Percentiles rank a stretch among this genome's conserved stretches.
phyloP scores from a whole-genome alignment of 2,888 invertebrate genomes.

The Polyploca ridens region DNA sequence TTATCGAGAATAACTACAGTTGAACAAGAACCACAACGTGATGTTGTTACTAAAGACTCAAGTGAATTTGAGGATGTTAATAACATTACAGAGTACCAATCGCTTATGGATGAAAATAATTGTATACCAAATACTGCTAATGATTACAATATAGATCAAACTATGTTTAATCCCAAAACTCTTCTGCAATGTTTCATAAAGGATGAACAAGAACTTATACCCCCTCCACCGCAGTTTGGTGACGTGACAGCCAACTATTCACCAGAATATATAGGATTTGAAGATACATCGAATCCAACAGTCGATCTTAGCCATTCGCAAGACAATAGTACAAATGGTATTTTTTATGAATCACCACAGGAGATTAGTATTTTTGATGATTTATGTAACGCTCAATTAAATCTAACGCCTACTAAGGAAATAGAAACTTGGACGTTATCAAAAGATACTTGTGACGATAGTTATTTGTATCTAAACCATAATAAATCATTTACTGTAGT shows the following conservation, averaged over 20 bases:
- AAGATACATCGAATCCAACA: not conserved
- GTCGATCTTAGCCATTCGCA: not conserved
- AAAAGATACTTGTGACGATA: constrained; percentile 33
- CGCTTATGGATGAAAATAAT: not conserved
- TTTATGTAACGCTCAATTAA: constrained; percentile 18
- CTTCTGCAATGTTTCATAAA: constrained; percentile 56
- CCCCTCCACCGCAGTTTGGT: constrained; percentile 67
- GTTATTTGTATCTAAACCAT: constrained; percentile 21
- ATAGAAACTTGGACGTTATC: constrained; percentile 64
- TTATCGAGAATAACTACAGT: constrained; percentile 15
- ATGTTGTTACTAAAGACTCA: not conserved
- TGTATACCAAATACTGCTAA: constrained; percentile 4
- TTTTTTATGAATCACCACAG: not conserved
- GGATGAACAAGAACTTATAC: constrained; percentile 46
- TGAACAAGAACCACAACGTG: constrained; percentile 15
- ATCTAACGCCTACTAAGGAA: constrained; percentile 48
- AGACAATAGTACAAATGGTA: not conserved
- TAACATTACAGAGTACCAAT: not conserved
- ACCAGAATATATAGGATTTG: constrained; percentile 18
- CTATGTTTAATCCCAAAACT: constrained; percentile 70
- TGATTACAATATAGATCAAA: constrained; percentile 50
- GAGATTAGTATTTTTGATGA: constrained; percentile 37
- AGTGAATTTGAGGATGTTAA: not conserved
- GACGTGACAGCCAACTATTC: constrained; percentile 37
- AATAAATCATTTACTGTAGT: constrained; percentile 38